Evolutionary conservation across 1,140 invertebrate species (phyloP).

Genomic region (Linepithema humile): DNA sequence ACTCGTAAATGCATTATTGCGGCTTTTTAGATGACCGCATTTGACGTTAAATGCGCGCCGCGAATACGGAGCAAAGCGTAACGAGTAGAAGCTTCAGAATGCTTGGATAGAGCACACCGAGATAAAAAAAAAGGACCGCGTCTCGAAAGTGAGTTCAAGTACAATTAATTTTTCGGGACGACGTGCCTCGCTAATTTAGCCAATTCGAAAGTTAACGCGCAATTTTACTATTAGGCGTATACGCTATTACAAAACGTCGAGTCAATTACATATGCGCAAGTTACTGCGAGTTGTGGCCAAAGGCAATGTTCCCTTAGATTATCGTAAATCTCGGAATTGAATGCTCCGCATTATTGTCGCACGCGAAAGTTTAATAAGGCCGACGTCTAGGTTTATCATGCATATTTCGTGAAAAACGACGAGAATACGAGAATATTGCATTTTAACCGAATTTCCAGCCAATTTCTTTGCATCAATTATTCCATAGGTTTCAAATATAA

Average conservation of each 20-base stretch:
- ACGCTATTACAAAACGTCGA: constrained; percentile 19
- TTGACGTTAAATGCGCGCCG: constrained; percentile 4
- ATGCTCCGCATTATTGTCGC: no score
- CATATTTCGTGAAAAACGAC: no score
- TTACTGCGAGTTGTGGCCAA: neutral
- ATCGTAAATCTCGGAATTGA: no score
- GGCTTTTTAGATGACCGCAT: neutral
- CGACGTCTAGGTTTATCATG: no score
- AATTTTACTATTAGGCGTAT: constrained; percentile 49
- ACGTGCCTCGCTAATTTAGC: constrained; percentile 42
- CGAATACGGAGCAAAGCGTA: neutral
- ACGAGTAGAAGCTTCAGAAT: neutral
- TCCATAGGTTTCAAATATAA: no score
- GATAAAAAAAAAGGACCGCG: neutral
- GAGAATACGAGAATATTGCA: no score
- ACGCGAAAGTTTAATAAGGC: no score
- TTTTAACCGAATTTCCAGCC: no score
- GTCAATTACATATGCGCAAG: constrained; percentile 35
- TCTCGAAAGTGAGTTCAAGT: constrained; percentile 2
- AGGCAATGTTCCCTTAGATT: constrained; percentile 3
- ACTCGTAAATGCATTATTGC: neutral
- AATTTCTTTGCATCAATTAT: no score
- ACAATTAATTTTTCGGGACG: constrained; percentile 44
- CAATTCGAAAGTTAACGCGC: constrained; percentile 46
- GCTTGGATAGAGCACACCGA: neutral